Evolutionary conservation across 2,888 invertebrate species (phyloP).

Genomic region (Tenthredo mesomela): DNA sequence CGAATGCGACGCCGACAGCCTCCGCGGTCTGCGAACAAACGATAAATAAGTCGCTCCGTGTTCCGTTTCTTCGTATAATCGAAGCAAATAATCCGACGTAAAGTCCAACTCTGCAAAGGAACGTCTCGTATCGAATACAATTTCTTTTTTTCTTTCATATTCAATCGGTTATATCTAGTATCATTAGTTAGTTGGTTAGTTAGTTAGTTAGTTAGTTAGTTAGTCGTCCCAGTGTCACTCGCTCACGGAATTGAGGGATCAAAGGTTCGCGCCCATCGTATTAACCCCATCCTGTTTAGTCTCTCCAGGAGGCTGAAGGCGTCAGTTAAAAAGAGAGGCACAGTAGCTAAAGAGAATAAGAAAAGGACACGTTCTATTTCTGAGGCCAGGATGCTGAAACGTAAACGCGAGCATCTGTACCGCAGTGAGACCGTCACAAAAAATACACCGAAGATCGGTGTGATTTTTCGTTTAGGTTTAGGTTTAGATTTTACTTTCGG

Average conservation of each 20-base stretch:
- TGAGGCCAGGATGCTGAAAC: conserved; percentile 61
- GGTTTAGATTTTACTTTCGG: conserved; percentile 10
- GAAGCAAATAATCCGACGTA: conserved; percentile 37
- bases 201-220: neutral
- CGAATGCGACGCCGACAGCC: conserved; percentile 41
- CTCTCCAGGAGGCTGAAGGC: conserved; percentile 52
- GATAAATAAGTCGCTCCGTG: conserved; percentile 47
- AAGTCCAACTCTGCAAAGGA: neutral
- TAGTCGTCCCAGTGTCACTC: conserved; percentile 28
- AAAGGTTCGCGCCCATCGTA: conserved; percentile 52
- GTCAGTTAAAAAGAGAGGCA: conserved; percentile 44
- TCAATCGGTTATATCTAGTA: neutral
- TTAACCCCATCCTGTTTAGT: conserved; percentile 55
- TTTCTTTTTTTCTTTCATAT: neutral
- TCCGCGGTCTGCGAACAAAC: conserved; percentile 42
- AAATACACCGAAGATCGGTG: conserved; percentile 55
- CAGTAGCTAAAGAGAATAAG: conserved; percentile 42
- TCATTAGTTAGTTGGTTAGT: neutral
- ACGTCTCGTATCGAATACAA: neutral
- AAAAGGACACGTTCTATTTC: conserved; percentile 58
- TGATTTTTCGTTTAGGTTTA: conserved; percentile 56
- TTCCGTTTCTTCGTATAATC: conserved; percentile 49
- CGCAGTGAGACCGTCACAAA: conserved; percentile 53
- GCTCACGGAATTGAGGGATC: conserved; percentile 46
- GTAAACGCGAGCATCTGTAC: conserved; percentile 60